Conservation (phyloP, 1,140 invertebrate species). For the Nasonia longicornis region DNA sequence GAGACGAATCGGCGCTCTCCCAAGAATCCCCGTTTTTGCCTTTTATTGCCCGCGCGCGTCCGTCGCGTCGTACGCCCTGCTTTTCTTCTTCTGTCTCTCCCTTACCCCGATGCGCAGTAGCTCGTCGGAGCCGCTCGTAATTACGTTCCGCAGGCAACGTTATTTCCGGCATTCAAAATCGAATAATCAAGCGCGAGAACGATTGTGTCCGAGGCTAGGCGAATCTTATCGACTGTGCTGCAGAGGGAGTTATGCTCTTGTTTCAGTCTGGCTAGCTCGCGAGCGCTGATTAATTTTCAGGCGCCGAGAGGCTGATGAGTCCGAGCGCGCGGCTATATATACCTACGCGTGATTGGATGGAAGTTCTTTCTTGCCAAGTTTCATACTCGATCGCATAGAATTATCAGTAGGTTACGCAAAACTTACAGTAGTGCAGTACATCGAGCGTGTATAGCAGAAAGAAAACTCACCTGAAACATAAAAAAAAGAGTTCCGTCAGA, state of each 20-base stretch:
- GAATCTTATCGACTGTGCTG: constrained; percentile 21
- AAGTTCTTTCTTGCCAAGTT: not conserved
- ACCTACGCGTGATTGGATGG: constrained; percentile 2
- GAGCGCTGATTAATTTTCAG: constrained; percentile 30
- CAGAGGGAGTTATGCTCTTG: not conserved
- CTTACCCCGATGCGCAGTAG: not conserved
- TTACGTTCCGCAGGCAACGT: constrained; percentile 26
- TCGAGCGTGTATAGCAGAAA: not conserved
- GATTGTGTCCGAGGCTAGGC: not conserved
- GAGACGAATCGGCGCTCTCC: not conserved
- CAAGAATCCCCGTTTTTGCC: not conserved
- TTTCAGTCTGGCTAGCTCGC: not conserved
- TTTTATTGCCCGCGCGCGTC: not conserved
- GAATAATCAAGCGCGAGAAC: constrained; percentile 25
- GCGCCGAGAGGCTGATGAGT: not conserved
- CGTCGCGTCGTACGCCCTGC: not conserved
- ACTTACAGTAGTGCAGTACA: not conserved
- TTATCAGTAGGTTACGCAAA: too few relatives aligned
- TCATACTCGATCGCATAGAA: not conserved
- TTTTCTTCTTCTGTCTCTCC: not conserved
- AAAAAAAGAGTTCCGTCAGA: not conserved
- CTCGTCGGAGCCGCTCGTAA: not conserved
- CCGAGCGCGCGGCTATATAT: not conserved
- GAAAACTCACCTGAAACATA: constrained; percentile 22
- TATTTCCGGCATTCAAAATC: constrained; percentile 40